Conservation (phyloP, 1,140 invertebrate species). For the Caenorhabditis inopinata region DNA sequence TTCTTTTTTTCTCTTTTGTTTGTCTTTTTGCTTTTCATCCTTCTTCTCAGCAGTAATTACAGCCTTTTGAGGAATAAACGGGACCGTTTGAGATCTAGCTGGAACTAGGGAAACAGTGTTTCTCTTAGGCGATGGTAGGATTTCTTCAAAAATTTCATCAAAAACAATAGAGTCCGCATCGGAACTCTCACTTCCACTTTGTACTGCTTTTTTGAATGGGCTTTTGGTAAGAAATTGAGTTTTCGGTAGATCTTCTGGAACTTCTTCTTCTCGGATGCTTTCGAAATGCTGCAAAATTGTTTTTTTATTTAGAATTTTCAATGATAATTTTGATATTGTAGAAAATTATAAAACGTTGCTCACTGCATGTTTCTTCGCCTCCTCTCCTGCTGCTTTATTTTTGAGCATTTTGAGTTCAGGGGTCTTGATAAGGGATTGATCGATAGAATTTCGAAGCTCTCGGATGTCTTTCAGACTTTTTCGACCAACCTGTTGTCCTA, state of each 20-base stretch:
- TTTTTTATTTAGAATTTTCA: not conserved
- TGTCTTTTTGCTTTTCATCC: not conserved
- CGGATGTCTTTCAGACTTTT: constrained; percentile 29
- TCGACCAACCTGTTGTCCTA: not conserved
- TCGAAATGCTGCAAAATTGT: not conserved
- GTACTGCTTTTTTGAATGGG: constrained; percentile 12
- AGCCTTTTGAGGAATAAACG: not conserved
- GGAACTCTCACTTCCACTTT: constrained; percentile 15
- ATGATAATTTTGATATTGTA: no score
- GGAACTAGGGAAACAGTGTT: not conserved
- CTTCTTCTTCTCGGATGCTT: constrained; percentile 2
- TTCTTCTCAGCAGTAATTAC: not conserved
- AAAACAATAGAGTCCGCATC: not conserved
- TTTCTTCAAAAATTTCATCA: constrained; percentile 9
- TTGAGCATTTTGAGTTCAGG: not conserved
- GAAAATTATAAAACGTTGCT: not conserved
- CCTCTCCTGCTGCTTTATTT: not conserved
- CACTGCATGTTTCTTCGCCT: not conserved
- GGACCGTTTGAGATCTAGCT: not conserved
- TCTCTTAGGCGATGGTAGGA: not conserved
- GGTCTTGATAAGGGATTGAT: constrained; percentile 3
- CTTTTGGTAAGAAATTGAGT: not conserved
- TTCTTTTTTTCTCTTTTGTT: not conserved
- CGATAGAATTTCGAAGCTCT: not conserved
- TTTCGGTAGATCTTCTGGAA: not conserved